These are phyloP conservation scores for Urocyon cinereoargenteus DNA, from an alignment of 2,797 vertebrate genomes.

Conservation along the genomic window DNA sequence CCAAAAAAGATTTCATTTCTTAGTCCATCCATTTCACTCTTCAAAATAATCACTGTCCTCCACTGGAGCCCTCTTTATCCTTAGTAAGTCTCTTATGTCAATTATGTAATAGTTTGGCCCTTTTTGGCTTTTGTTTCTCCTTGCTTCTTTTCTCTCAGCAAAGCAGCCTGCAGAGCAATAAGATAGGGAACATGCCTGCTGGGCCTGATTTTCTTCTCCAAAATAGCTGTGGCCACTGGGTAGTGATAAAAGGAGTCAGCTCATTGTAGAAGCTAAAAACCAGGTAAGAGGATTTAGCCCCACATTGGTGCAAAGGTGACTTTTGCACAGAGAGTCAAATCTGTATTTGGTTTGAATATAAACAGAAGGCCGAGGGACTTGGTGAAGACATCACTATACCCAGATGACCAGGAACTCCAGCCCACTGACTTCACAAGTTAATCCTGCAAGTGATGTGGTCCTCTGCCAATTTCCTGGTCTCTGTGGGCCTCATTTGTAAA, in stretches of 20 bases:
- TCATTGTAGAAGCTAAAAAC: slow-evolving; percentile 77
- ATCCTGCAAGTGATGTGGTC: not conserved
- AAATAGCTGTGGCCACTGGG: slow-evolving; percentile 80
- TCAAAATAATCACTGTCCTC: slow-evolving; percentile 84
- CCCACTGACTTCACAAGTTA: not conserved
- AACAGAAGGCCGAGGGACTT: not conserved
- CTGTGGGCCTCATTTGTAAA: not conserved
- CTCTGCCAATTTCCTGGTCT: not conserved
- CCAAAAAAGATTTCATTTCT: slow-evolving; percentile 4
- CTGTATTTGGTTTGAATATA: slow-evolving; percentile 40
- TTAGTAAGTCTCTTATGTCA: slow-evolving; percentile 82
- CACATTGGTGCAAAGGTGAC: slow-evolving; percentile 67
- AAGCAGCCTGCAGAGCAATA: slow-evolving; percentile 82
- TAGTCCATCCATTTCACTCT: slow-evolving; percentile 81
- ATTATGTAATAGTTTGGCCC: slow-evolving; percentile 83
- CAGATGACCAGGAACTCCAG: not conserved
- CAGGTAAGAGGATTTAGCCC: slow-evolving; percentile 61
- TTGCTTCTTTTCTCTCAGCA: slow-evolving; percentile 78
- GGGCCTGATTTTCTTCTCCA: slow-evolving; percentile 81
- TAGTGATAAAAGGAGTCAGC: slow-evolving; percentile 77
- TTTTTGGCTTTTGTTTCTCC: slow-evolving; percentile 79
- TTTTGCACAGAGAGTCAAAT: slow-evolving; percentile 54
- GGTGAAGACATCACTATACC: not conserved
- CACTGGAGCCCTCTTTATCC: slow-evolving; percentile 81
- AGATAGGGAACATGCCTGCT: slow-evolving; percentile 78